These are phyloP conservation scores for Scaptomyza montana DNA, from an alignment of 1,140 invertebrate species.

Conservation along the genomic window DNA sequence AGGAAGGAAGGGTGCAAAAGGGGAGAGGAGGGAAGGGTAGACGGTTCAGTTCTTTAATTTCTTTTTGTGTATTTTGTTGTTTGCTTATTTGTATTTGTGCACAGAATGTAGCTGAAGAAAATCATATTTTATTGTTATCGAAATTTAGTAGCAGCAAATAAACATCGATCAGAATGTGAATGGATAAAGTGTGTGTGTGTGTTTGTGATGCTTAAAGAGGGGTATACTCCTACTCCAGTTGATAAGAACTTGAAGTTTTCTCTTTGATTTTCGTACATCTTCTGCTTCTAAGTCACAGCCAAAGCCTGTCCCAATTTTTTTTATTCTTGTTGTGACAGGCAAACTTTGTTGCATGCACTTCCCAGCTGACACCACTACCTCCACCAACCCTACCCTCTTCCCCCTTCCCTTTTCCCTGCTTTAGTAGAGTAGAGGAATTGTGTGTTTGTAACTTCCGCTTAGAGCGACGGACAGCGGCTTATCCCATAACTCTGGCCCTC, in stretches of 20 bases:
- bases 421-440: constrained; percentile 14
- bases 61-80: constrained; percentile 63
- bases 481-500: constrained; percentile 27
- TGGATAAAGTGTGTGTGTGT: background rate
- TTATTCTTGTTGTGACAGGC: background rate
- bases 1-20: too few relatives aligned
- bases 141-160: constrained; percentile 68
- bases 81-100: constrained; percentile 22
- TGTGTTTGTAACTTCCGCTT: constrained; percentile 40
- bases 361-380: background rate
- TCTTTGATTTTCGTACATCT: background rate
- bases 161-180: constrained; percentile 41
- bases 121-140: constrained; percentile 82
- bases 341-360: constrained; percentile 5
- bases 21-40: background rate
- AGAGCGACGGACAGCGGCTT: constrained; percentile 13
- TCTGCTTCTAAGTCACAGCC: background rate
- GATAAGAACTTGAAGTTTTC: background rate
- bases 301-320: background rate
- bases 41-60: constrained; percentile 64
- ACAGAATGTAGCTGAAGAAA: constrained; percentile 49
- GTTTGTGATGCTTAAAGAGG: too few relatives aligned
- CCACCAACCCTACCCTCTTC: too few relatives aligned
- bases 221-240: background rate
- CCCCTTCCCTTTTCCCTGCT: too few relatives aligned